A percentile compares a stretch with the other conserved stretches of the same genome.
Evolutionary conservation across 2,888 invertebrate species (phyloP).

Genomic region (Chrysodeixis includens): DNA sequence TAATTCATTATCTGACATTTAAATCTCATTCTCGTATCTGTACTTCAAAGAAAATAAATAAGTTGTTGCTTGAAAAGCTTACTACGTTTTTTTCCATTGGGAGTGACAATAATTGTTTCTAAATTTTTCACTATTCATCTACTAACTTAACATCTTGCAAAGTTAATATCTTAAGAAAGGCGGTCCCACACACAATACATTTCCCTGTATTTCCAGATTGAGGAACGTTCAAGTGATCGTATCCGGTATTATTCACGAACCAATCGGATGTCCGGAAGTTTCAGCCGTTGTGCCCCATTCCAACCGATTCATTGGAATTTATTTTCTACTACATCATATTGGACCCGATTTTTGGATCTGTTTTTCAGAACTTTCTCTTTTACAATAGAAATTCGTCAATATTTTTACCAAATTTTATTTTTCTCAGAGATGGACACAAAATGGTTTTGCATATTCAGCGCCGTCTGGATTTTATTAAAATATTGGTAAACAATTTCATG

Average conservation of each 20-base stretch:
- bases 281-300: conserved; percentile 51
- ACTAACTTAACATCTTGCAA: background rate
- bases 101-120: too few relatives aligned
- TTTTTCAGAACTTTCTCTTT: conserved; percentile 5
- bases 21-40: too few relatives aligned
- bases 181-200: conserved; percentile 28
- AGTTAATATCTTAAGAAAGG: too few relatives aligned
- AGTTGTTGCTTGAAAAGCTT: too few relatives aligned
- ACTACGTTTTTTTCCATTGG: too few relatives aligned
- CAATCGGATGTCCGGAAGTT: conserved; percentile 65
- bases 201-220: conserved; percentile 62
- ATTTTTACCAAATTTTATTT: conserved; percentile 12
- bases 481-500: background rate
- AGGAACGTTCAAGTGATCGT: conserved; percentile 67
- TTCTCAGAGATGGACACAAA: conserved; percentile 6
- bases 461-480: conserved; percentile 19
- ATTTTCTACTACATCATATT: conserved; percentile 46
- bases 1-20: too few relatives aligned
- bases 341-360: conserved; percentile 18
- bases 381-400: background rate
- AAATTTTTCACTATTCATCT: too few relatives aligned
- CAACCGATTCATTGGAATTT: conserved; percentile 51
- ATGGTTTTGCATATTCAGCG: conserved; percentile 24
- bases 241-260: conserved; percentile 72
- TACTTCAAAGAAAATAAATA: too few relatives aligned